Conservation (phyloP, 2,797 vertebrate genomes). For the Diceros bicornis region DNA sequence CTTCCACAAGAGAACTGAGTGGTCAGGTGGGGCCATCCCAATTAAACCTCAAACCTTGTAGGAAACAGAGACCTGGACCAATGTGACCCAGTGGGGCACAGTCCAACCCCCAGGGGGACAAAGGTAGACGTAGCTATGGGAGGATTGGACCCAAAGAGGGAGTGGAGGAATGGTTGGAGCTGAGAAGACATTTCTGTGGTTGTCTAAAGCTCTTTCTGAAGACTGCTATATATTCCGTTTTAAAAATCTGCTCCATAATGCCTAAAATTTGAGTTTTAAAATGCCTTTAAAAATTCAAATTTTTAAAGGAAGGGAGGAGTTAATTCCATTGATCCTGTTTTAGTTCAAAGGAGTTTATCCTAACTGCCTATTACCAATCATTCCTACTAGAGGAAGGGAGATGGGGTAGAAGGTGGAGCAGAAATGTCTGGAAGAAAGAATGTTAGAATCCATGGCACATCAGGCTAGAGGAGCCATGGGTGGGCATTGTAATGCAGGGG, state of each 20-base stretch:
- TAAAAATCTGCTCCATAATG: neutral
- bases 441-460: neutral
- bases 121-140: no score
- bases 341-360: neutral
- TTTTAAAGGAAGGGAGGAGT: neutral
- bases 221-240: neutral
- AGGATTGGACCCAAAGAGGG: neutral
- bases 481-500: accelerated
- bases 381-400: neutral
- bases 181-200: neutral
- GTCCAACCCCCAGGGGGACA: neutral
- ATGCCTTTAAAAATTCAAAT: neutral
- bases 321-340: neutral
- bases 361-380: neutral
- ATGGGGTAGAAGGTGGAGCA: neutral
- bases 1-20: neutral
- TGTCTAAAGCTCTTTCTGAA: neutral
- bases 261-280: neutral
- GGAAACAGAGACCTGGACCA: neutral
- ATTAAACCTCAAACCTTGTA: neutral
- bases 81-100: neutral
- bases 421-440: neutral
- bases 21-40: neutral
- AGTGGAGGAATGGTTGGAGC: neutral
- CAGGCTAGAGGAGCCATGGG: neutral